Evolutionary conservation across 2,888 invertebrate species (phyloP), one percentile per base, ranked within the genome.

Genomic region (Calliopum simillimum): DNA sequence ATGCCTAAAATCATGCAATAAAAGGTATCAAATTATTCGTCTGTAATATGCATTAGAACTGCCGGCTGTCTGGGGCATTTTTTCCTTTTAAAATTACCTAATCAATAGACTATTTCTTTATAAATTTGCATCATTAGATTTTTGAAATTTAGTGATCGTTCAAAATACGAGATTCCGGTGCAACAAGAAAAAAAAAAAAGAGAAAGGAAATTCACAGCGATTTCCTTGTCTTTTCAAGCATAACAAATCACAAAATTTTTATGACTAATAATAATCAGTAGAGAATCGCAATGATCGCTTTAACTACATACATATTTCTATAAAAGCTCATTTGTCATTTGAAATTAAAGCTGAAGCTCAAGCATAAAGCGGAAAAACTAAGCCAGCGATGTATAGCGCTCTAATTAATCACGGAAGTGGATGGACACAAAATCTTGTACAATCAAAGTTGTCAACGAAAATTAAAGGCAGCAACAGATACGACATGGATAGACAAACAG

Each of bases 331-430:
- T 33, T 33, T 33, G 33, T 33, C 33, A 33, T 33, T 8, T 8
- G 14, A 53, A 53, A 53, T 53, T 23, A 53, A 53, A 23, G 8
- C 51, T 53, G 6, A 53, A 23, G 23, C 51, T 19, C 19, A 21
- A 5, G 51, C 51, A 53, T n/a, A 12, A 23, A 53, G 53, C 23
- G 53, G 53, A 53, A 53, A 53, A 53, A 53, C 53, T 23, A 53
- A 53, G 53, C 23, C 53, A 53, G 23, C 53, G 5, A 4, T 23
- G 19, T 53, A 33, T 33, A 8, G 33, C 8, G 33, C 33, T 21
- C 53, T 23, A 23, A 53, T 53, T 53, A 53, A 21, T 53, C 23
- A 53, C 23, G 53, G 53, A 53, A 53, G 21, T 53, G 53, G 23
- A 23, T 23, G 53, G 53, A 51, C 19, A 12, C 19, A 51, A 53